Percentiles rank a stretch among this genome's conserved stretches.
phyloP scores from a whole-genome alignment of 2,888 invertebrate species.

The Thysanoteuthis rhombus region DNA sequence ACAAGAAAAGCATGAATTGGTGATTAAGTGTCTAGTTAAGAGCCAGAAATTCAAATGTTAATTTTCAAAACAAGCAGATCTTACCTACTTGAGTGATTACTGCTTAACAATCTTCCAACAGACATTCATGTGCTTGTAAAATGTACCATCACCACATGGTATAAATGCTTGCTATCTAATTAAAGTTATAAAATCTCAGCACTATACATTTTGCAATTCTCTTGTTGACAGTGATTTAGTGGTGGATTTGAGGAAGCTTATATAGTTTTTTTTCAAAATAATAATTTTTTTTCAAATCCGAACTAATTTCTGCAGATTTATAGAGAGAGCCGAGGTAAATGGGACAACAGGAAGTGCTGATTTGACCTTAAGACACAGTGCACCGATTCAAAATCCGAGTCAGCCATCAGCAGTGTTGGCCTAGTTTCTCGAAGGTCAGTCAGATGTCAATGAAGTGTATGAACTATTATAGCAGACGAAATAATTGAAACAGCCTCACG shows the following conservation, averaged over 20 bases:
- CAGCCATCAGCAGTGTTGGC: background rate
- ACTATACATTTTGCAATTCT: no score
- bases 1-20: no score
- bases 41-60: background rate
- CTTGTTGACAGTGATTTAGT: no score
- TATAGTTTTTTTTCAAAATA: no score
- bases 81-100: background rate
- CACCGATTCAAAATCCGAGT: background rate
- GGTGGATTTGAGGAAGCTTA: no score
- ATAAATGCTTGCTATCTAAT: no score
- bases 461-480: background rate
- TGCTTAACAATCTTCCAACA: background rate
- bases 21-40: background rate
- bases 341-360: background rate
- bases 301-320: no score
- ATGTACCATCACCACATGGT: background rate
- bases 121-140: background rate
- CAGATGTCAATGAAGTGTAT: background rate
- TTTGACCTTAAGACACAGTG: constrained; percentile 12
- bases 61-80: background rate
- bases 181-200: no score
- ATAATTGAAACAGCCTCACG: background rate
- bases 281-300: no score
- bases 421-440: background rate
- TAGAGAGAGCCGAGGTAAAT: background rate